These are phyloP conservation scores for Propsilocerus akamusi DNA, from an alignment of 1,140 invertebrate genomes.

Conservation along the genomic window DNA sequence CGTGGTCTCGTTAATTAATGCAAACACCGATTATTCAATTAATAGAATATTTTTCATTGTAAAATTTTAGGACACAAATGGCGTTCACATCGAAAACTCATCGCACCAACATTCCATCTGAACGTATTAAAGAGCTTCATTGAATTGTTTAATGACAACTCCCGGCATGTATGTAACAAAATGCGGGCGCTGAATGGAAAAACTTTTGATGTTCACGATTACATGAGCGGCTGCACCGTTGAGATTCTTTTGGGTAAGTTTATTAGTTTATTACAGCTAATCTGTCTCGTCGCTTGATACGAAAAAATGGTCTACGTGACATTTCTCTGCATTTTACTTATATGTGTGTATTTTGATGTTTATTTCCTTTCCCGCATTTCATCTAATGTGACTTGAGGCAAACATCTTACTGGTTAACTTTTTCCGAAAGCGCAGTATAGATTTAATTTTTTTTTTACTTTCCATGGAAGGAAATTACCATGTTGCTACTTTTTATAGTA, in stretches of 20 bases:
- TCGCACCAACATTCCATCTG: slow-evolving; percentile 66
- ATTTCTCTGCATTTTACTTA: no score
- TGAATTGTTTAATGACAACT: slow-evolving; percentile 62
- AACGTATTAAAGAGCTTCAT: slow-evolving; percentile 68
- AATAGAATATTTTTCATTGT: no score
- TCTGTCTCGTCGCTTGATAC: no score
- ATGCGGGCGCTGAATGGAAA: slow-evolving; percentile 41
- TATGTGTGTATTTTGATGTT: no score
- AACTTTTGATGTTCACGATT: slow-evolving; percentile 58
- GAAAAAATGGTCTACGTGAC: no score
- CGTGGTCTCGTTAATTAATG: neutral
- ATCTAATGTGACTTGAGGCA: no score
- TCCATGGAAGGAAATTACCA: no score
- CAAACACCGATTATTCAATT: neutral
- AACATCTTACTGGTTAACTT: no score
- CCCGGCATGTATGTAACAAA: slow-evolving; percentile 42
- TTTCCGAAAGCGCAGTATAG: no score
- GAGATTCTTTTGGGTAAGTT: slow-evolving; percentile 54
- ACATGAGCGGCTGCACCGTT: slow-evolving; percentile 68
- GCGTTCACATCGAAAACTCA: slow-evolving; percentile 60
- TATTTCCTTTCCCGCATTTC: no score
- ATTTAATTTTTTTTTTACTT: no score
- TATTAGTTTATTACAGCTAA: neutral
- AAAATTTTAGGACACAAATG: slow-evolving; percentile 49
- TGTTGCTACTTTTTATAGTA: no score